Percentiles rank a stretch among this genome's conserved stretches.
phyloP scores from a whole-genome alignment of 2,888 invertebrate species.

The Maniola hyperantus region DNA sequence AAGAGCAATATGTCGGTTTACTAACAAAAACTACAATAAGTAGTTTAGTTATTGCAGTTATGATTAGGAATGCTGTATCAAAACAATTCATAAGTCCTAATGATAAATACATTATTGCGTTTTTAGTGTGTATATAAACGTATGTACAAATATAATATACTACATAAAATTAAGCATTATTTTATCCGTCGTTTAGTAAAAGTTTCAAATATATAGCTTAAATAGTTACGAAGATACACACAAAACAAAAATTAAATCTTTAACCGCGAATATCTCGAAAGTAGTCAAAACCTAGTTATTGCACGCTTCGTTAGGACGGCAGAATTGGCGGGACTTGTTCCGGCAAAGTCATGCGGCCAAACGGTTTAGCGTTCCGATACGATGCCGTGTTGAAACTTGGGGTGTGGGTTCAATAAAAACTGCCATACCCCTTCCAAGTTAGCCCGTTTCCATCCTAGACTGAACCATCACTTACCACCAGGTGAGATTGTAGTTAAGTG shows the following conservation, averaged over 20 bases:
- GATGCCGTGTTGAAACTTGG: too few relatives aligned
- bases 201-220: conserved; percentile 28
- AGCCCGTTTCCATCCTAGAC: too few relatives aligned
- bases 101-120: conserved; percentile 23
- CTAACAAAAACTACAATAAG: conserved; percentile 23
- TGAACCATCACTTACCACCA: too few relatives aligned
- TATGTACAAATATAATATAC: conserved; percentile 24
- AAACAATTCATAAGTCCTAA: conserved; percentile 19
- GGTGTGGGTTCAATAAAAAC: too few relatives aligned
- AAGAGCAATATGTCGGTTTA: conserved; percentile 21
- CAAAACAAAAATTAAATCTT: conserved; percentile 20
- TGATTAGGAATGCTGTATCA: conserved; percentile 19
- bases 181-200: conserved; percentile 24
- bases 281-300: conserved; percentile 28
- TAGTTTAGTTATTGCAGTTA: conserved; percentile 25
- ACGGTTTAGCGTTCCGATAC: too few relatives aligned
- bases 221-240: conserved; percentile 24
- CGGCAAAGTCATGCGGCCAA: too few relatives aligned
- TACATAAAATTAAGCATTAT: conserved; percentile 26
- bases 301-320: conserved; percentile 1
- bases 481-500: too few relatives aligned
- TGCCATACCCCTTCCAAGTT: too few relatives aligned
- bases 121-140: conserved; percentile 16
- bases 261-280: conserved; percentile 16
- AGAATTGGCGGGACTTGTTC: too few relatives aligned